Percentiles rank a stretch among this genome's conserved stretches.
Conservation (phyloP, 2,888 invertebrate genomes). For the Habroteleia sp. region DNA sequence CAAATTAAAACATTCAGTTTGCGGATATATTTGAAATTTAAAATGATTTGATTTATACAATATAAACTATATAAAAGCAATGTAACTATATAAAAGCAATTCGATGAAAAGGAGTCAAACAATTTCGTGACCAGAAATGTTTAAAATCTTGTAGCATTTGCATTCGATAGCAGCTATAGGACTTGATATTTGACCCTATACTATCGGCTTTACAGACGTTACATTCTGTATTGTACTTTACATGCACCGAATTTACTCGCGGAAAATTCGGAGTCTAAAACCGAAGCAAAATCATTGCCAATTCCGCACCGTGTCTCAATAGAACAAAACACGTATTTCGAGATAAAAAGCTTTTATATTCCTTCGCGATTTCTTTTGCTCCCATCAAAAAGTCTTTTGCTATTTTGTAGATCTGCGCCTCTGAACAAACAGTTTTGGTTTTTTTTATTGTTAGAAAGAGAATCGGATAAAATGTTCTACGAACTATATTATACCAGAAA, state of each 20-base stretch:
- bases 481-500: no score
- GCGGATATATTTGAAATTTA: no score
- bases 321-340: constrained; percentile 50
- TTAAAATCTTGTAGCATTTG: constrained; percentile 65
- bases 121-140: constrained; percentile 66
- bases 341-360: constrained; percentile 49
- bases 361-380: constrained; percentile 38
- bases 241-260: constrained; percentile 63
- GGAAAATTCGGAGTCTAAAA: constrained; percentile 63
- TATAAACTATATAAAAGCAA: no score
- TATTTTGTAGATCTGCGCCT: constrained; percentile 9
- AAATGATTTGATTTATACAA: constrained; percentile 58
- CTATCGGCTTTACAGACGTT: constrained; percentile 65
- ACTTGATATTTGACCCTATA: constrained; percentile 64
- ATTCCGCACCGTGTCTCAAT: constrained; percentile 59
- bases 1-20: no score
- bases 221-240: constrained; percentile 64
- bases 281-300: constrained; percentile 62
- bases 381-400: constrained; percentile 32
- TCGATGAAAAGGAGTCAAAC: constrained; percentile 62
- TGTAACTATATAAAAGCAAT: constrained; percentile 58
- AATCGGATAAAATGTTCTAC: no score
- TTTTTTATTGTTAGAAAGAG: no score
- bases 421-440: constrained; percentile 41
- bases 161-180: constrained; percentile 64